These are phyloP conservation scores for Coilia nasus DNA, from an alignment of 2,797 vertebrate genomes.

Conservation along the genomic window DNA sequence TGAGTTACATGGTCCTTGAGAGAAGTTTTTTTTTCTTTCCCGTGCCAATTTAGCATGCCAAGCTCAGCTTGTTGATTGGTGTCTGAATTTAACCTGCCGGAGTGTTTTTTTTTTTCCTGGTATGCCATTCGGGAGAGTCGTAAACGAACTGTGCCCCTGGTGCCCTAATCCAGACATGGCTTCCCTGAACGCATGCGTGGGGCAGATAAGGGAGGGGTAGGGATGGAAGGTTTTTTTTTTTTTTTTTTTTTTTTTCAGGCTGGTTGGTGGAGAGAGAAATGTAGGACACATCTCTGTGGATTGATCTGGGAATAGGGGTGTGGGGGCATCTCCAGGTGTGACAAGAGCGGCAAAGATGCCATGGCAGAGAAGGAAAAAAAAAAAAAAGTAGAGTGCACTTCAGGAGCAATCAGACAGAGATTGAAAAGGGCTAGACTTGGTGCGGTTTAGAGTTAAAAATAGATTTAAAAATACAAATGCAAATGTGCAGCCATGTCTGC, in stretches of 20 bases:
- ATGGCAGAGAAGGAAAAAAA: constrained; percentile 51
- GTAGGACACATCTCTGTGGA: constrained; percentile 64
- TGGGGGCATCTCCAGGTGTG: constrained; percentile 55
- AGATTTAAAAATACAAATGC: background rate
- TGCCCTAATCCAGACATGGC: constrained; percentile 54
- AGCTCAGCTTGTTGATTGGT: constrained; percentile 1
- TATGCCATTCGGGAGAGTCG: constrained; percentile 17
- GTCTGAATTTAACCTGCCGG: constrained; percentile 39
- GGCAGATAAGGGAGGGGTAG: constrained; percentile 53
- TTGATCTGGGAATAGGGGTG: constrained; percentile 57
- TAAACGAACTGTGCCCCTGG: constrained; percentile 32
- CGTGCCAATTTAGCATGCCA: background rate
- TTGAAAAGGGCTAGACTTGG: background rate
- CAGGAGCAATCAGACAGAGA: background rate
- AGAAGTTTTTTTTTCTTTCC: background rate
- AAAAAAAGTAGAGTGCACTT: background rate
- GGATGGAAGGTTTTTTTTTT: constrained; percentile 33
- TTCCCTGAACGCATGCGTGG: constrained; percentile 53
- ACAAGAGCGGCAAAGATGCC: constrained; percentile 41
- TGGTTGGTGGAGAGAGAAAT: constrained; percentile 53
- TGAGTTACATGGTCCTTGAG: background rate
- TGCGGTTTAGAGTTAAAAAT: background rate
- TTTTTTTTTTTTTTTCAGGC: constrained; percentile 33
- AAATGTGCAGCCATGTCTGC: background rate
- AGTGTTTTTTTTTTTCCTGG: background rate